Percentiles rank a stretch among this genome's conserved stretches.
Conservation (phyloP, 2,888 invertebrate genomes). For the Eristalinus aeneus region DNA sequence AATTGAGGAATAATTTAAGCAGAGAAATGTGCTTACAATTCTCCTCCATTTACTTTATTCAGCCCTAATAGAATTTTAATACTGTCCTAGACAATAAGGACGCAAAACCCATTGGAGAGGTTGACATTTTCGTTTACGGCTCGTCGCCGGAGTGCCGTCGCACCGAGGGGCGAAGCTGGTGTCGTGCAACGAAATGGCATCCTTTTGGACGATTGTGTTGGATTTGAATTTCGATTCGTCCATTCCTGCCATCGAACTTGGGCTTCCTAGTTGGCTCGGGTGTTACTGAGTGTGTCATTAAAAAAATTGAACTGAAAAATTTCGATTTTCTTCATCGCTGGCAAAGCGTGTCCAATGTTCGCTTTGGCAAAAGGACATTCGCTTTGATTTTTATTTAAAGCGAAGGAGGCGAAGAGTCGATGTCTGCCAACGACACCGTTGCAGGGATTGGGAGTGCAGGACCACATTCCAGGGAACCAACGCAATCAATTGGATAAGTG, state of each 20-base stretch:
- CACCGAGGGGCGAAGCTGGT: neutral
- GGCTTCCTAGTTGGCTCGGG: neutral
- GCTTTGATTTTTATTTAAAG: slow-evolving; percentile 6
- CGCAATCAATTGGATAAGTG: slow-evolving; percentile 4
- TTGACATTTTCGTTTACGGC: slow-evolving; percentile 27
- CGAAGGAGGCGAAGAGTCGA: neutral
- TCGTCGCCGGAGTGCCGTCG: neutral
- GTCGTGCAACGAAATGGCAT: neutral
- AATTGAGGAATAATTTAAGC: slow-evolving; percentile 43
- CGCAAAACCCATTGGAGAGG: slow-evolving; percentile 3
- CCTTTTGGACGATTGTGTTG: neutral
- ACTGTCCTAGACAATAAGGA: slow-evolving; percentile 22
- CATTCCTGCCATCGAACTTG: neutral
- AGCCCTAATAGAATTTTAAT: slow-evolving; percentile 47
- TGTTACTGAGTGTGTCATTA: neutral
- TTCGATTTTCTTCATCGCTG: slow-evolving; percentile 21
- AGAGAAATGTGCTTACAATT: slow-evolving; percentile 44
- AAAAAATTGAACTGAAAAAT: neutral
- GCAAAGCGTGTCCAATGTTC: slow-evolving; percentile 21
- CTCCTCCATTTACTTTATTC: slow-evolving; percentile 35
- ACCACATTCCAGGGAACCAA: neutral
- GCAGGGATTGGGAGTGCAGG: neutral
- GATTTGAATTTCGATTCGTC: neutral
- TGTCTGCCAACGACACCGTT: neutral
- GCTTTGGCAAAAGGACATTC: slow-evolving; percentile 18